Evolutionary conservation across 2,888 invertebrate species (phyloP).

Genomic region (Euproctis similis): DNA sequence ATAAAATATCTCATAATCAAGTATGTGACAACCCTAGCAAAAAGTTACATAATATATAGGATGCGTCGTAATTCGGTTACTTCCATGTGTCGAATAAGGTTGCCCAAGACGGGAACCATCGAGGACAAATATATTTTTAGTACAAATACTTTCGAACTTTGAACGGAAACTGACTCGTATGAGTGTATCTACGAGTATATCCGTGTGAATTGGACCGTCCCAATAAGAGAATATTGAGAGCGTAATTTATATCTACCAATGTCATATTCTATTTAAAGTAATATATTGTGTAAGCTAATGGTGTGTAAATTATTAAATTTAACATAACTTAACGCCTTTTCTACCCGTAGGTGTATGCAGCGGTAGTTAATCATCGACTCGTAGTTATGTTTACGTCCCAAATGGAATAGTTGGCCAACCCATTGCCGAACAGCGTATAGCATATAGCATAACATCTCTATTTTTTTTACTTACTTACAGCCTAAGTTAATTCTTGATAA

Average conservation of each 20-base stretch:
- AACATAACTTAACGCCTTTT: too few species aligned
- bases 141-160: constrained; percentile 18
- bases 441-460: too few species aligned
- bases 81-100: constrained; percentile 43
- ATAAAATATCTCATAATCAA: constrained; percentile 2
- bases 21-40: constrained; percentile 5
- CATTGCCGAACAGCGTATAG: too few species aligned
- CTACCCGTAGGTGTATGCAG: too few species aligned
- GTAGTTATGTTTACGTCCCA: too few species aligned
- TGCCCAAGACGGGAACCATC: constrained; percentile 30
- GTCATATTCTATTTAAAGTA: too few species aligned
- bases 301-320: too few species aligned
- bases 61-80: constrained; percentile 30
- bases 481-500: too few species aligned
- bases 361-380: too few species aligned
- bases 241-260: constrained; percentile 2
- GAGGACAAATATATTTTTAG: constrained; percentile 34
- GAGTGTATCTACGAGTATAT: constrained; percentile 32
- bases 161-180: constrained; percentile 40
- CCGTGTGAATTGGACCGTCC: constrained; percentile 29
- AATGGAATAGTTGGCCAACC: too few species aligned
- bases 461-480: too few species aligned
- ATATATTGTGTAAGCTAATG: too few species aligned
- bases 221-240: not conserved
- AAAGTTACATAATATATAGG: constrained; percentile 31